Percentiles rank a stretch among this genome's conserved stretches.
Evolutionary conservation across 2,888 invertebrate genomes (phyloP).

Genomic region (Calameuta filiformis): DNA sequence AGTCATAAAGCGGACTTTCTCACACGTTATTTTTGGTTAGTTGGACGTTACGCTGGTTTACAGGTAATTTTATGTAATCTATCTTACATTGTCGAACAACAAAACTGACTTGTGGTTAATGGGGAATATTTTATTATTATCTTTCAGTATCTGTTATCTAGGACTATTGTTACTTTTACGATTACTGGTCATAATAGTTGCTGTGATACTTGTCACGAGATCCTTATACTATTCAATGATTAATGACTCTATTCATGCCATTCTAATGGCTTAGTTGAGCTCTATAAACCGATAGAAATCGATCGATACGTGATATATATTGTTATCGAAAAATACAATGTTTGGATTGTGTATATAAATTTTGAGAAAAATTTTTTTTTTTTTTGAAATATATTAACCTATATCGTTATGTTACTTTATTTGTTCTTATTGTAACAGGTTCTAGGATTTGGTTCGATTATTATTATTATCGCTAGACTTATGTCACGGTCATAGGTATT

Average conservation of each 20-base stretch:
- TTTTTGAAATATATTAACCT: background rate
- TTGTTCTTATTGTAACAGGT: background rate
- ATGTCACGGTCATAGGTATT: background rate
- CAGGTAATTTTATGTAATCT: background rate
- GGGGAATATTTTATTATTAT: background rate
- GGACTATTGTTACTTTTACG: background rate
- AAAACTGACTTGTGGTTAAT: background rate
- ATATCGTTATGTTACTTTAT: background rate
- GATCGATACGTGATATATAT: background rate
- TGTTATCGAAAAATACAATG: background rate
- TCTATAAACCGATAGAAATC: background rate
- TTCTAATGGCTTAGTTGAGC: background rate
- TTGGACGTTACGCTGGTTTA: background rate
- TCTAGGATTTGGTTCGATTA: background rate
- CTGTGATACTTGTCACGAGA: background rate
- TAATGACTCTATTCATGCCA: background rate
- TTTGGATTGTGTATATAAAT: background rate
- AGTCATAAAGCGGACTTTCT: background rate
- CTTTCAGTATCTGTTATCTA: background rate
- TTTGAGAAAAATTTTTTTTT: background rate
- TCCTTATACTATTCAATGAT: background rate
- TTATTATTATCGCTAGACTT: background rate
- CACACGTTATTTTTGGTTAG: background rate
- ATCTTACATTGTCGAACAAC: background rate
- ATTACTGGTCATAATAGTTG: background rate